Evolutionary conservation across 2,888 invertebrate genomes (phyloP).

Genomic region (Paralinhomoeus sp.): DNA sequence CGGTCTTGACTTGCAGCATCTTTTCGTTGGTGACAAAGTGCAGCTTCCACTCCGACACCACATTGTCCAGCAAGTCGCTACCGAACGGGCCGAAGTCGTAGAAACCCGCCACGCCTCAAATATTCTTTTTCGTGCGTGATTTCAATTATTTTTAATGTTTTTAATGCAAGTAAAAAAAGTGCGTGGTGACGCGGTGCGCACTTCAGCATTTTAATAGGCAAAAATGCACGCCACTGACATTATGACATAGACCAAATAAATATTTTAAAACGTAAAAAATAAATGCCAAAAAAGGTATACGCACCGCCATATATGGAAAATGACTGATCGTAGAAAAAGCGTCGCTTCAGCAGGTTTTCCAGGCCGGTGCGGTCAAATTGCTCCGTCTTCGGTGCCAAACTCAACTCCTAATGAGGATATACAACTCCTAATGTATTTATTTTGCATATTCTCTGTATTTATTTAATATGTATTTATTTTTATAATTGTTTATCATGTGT

Average conservation of each 20-base stretch:
- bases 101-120: constrained; percentile 47
- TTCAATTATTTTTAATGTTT: too few species aligned
- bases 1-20: constrained; percentile 95
- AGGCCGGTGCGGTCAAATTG: constrained; percentile 72
- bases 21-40: constrained; percentile 90
- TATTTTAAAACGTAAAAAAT: too few species aligned
- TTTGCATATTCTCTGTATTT: too few species aligned
- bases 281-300: constrained; percentile 7
- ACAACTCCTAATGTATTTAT: too few species aligned
- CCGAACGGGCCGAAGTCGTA: constrained; percentile 99
- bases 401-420: constrained; percentile 40
- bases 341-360: constrained; percentile 82
- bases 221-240: constrained; percentile 3
- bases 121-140: too few species aligned
- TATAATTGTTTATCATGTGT: too few species aligned
- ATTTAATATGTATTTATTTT: too few species aligned
- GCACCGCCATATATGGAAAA: constrained; percentile 94
- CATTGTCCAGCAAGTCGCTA: constrained; percentile 83
- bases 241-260: too few species aligned
- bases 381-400: constrained; percentile 36
- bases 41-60: constrained; percentile 73
- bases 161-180: too few species aligned
- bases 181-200: too few species aligned
- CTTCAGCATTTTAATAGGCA: not conserved
- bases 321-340: constrained; percentile 93